These are phyloP conservation scores for Pipistrellus pipistrellus DNA, from an alignment of 2,797 vertebrate genomes.

Conservation along the genomic window DNA sequence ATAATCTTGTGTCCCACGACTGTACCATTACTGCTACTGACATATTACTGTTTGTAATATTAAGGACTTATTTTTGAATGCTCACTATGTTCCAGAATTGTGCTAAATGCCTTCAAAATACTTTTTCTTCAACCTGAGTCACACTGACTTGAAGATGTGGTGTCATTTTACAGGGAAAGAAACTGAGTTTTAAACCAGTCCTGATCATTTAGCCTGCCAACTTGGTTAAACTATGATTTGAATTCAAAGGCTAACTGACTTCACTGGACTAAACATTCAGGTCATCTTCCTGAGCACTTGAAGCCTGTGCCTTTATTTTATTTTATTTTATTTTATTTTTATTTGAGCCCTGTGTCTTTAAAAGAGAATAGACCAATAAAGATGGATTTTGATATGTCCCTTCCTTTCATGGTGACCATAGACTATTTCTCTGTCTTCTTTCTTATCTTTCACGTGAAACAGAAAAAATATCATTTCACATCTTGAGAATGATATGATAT, in stretches of 20 bases:
- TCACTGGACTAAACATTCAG: neutral
- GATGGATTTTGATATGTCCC: neutral
- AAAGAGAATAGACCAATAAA: neutral
- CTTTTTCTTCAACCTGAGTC: neutral
- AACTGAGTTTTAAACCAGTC: neutral
- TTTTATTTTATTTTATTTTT: too few species aligned
- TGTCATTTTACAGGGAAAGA: conserved; percentile 25
- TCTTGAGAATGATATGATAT: conserved; percentile 2
- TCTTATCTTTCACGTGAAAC: neutral
- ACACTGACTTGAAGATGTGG: neutral
- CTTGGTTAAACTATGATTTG: neutral
- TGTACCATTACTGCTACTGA: neutral
- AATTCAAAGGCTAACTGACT: neutral
- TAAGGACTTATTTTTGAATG: conserved; percentile 3
- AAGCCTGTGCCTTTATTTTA: neutral
- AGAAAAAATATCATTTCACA: neutral
- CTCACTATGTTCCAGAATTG: conserved; percentile 10
- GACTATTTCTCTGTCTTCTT: neutral
- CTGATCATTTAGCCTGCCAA: neutral
- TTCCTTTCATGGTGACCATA: neutral
- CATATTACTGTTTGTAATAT: neutral
- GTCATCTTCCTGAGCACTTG: neutral
- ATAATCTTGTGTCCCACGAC: neutral
- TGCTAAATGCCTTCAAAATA: neutral
- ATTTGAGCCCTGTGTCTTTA: neutral